Evolutionary conservation across 2,797 vertebrate genomes (phyloP), one percentile per base, ranked within the genome.

Genomic region (Ceryle rudis): DNA sequence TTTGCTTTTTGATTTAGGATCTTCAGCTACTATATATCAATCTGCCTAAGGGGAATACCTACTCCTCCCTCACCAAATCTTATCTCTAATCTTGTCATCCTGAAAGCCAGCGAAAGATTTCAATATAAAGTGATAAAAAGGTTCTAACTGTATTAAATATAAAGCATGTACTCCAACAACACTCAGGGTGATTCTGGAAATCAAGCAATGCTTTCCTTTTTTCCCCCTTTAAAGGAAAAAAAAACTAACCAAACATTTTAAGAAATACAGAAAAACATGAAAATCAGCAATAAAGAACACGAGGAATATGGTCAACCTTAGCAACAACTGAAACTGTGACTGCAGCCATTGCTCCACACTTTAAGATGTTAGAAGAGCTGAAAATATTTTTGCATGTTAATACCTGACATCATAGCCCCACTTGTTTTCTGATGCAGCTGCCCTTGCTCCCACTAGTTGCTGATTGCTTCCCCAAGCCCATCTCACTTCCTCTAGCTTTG

Each of bases 221-320:
- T 62, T 70, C 26, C 6, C 7, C 12, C 28, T 82, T 52, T 42
- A 26, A 86, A 75, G 22, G 25, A 67, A 86, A 64, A 29, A 69
- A 44, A n/a, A 18, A 35, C 3, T 9, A 51, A 31, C 21, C 25
- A 39, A 42, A 44, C 70, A 54, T 16, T 17, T 49, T 21, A 82
- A 51, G 3, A 51, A 61, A 73, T 51, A 14, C 3, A 33, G 29
- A 10, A 85, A 93, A 78, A 72, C 25, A 28, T 8, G 31, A 81
- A 94, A 96, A 91, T 9, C 39, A 95, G 58, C 51, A 89, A 39
- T 28, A 93, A 80, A 10, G 86, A 88, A 65, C 37, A 90, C 81
- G 31, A 42, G 14, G 55, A 88, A 95, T 12, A 0, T 91, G 39
- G 80, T 72, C 91, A 86, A 79, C 62, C 31, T 79, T 94, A 54